Evolutionary conservation across 2,113 vertebrate genomes (phyloP).

Genomic region (Ploceus nigricollis): DNA sequence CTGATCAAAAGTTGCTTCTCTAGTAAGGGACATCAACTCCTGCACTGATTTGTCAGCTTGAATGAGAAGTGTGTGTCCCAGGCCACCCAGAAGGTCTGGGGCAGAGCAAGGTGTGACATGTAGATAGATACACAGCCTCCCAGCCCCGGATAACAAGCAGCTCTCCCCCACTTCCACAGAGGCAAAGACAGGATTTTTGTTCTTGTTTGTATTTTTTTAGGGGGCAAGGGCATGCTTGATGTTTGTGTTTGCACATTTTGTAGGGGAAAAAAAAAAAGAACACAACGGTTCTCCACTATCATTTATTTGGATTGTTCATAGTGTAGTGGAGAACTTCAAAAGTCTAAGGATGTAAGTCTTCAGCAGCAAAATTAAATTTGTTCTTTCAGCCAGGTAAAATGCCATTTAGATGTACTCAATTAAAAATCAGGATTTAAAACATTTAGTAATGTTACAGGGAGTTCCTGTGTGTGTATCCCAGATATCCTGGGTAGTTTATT

Average conservation of each 20-base stretch:
- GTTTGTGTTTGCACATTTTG: not conserved
- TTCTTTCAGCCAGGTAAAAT: not conserved
- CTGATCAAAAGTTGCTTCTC: not conserved
- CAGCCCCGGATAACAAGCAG: rapidly evolving
- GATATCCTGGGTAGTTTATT: not conserved
- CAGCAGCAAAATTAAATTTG: not conserved
- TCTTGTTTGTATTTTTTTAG: not conserved
- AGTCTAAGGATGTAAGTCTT: not conserved
- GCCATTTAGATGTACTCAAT: not conserved
- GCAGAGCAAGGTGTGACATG: not conserved
- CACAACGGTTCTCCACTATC: rapidly evolving
- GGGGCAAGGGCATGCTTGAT: not conserved
- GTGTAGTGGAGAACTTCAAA: not conserved
- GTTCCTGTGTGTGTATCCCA: not conserved
- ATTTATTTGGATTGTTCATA: not conserved
- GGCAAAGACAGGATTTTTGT: rapidly evolving
- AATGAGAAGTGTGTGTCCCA: not conserved
- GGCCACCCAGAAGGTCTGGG: not conserved
- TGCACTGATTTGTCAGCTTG: not conserved
- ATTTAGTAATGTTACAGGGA: not conserved
- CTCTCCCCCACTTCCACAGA: not conserved
- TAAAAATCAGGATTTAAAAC: not conserved
- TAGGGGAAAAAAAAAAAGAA: rapidly evolving
- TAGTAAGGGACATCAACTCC: not conserved
- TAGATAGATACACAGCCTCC: not conserved